Evolutionary conservation across 2,888 invertebrate species (phyloP).

Genomic region (Dynastes hyllus): DNA sequence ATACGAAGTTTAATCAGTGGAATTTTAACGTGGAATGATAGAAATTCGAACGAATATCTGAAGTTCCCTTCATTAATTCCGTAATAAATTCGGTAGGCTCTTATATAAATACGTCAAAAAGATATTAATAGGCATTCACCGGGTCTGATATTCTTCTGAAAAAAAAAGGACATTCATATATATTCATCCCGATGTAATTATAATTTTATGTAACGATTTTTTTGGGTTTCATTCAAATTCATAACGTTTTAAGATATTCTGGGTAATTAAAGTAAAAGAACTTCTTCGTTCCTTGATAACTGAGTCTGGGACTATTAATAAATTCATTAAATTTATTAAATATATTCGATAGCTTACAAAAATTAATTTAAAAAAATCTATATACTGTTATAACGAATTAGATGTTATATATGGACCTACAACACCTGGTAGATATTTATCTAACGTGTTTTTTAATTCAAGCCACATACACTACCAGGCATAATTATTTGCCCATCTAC

Average conservation of each 20-base stretch:
- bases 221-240: no score
- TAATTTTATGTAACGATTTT: no score
- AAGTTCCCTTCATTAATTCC: not conserved
- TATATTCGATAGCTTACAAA: no score
- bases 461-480: no score
- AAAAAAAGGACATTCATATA: not conserved
- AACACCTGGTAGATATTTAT: not conserved
- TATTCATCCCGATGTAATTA: no score
- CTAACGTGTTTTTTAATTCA: not conserved
- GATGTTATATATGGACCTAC: no score
- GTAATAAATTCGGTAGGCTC: not conserved
- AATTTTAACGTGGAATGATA: slow-evolving; percentile 2
- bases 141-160: not conserved
- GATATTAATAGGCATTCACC: not conserved
- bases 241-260: no score
- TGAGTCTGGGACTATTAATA: not conserved
- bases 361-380: no score
- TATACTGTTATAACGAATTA: no score
- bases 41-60: not conserved
- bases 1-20: not conserved
- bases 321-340: no score
- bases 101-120: not conserved
- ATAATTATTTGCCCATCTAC: no score
- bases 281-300: not conserved
- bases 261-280: not conserved